Evolutionary conservation across 2,888 invertebrate genomes (phyloP), one percentile per base, ranked within the genome.

Genomic region (Harpalus rubripes): DNA sequence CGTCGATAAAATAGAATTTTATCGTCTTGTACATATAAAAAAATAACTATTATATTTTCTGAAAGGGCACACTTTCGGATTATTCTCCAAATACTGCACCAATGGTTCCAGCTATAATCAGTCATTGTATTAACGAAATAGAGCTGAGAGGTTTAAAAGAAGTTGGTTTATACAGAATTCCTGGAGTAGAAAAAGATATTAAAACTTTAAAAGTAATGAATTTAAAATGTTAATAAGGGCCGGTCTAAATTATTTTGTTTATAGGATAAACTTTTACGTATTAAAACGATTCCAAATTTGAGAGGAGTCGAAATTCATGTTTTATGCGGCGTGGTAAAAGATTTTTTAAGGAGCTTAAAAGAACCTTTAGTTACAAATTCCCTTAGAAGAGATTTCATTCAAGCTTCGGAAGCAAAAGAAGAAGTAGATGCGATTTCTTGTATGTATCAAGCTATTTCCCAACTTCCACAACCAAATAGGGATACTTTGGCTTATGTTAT

Each of bases 41-140:
- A 4, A 32, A 32, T 32, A 32, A 83, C 83, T 58, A 72, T 16
- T 32, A 86, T 79, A 87, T 74, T 86, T 88, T 80, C 92, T 52
- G 4, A 52, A 52, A 95, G 93, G 96, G 96, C 12, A 93, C 94
- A 7, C 94, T 98, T 87, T 94, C 95, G 0, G 98, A 99, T 90
- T 98, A 95, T 90, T 96, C 98, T 0, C 98, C 98, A 0, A 92
- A 92, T 44, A 94, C 94, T 0, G 93, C 97, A 22, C 99, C 99
- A 0, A 98, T 98, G 97, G 96, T 99, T 15, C 99, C 99, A 0
- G 96, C 97, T 0, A 90, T 99, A 7, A 93, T 99, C 86, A 96
- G 99, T 63, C 98, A 99, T 90, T 99, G 99, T 90, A 94, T 98
- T 44, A 97, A 97, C 89, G 99, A 99, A 91, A 95, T 99, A 63